Conservation (phyloP, 2,113 vertebrate genomes). For the Donacobius atricapilla region DNA sequence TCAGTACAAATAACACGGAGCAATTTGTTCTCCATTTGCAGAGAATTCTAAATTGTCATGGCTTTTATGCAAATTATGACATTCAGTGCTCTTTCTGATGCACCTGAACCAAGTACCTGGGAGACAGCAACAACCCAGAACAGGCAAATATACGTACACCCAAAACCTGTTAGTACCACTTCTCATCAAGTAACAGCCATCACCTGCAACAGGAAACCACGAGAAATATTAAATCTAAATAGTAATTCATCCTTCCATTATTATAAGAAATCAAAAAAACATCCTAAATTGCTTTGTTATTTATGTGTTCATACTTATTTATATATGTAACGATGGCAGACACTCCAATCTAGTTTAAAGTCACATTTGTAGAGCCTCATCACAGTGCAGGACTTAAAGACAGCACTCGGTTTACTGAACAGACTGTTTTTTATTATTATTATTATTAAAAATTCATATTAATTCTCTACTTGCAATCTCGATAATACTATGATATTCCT, state of each 20-base stretch:
- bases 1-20: neutral
- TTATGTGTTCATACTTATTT: neutral
- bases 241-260: neutral
- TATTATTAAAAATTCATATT: neutral
- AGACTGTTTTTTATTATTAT: neutral
- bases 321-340: neutral
- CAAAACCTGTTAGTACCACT: neutral
- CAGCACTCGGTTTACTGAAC: neutral
- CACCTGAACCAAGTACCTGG: neutral
- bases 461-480: neutral
- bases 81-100: neutral
- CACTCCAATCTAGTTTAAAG: neutral
- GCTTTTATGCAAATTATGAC: neutral
- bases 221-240: neutral
- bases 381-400: neutral
- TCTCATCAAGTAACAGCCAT: neutral
- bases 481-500: neutral
- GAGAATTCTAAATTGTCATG: neutral
- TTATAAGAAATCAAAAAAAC: accelerated
- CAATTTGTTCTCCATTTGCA: neutral
- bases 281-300: neutral
- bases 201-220: neutral
- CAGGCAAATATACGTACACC: neutral
- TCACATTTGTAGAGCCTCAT: neutral
- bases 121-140: neutral